Evolutionary conservation across 2,888 invertebrate species (phyloP), one percentile per base, ranked within the genome.

Genomic region (Clanis bilineata): DNA sequence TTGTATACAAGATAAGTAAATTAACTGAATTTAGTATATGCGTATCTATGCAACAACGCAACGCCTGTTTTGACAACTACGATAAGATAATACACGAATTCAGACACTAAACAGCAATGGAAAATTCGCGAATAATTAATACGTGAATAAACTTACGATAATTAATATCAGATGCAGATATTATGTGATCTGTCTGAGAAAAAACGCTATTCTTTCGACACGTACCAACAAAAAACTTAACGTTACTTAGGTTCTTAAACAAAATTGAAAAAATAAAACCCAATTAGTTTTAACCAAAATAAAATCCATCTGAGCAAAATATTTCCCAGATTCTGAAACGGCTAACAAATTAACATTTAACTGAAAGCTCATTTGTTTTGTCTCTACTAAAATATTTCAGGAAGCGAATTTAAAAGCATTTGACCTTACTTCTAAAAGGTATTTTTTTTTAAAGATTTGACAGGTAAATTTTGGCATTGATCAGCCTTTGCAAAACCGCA

Each of bases 21-120:
- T 51, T 21, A 47, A 15, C 15, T 18, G 23, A 38, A 45, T 47
- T 47, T 38, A 23, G 38, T 36, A 55, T n/a, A n/a, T n/a, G 10
- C 41, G 28, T 36, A 32, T 38, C 23, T 56, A 21, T 57, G 45
- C 56, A 62, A 15, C 36, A 41, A n/a, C n/a, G n/a, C n/a, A n/a
- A n/a, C 45, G 36, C 51, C 10, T 62, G 43, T 61, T 63, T 61
- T 59, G 58, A 64, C 57, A 65, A 55, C 18, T 15, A 54, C 58
- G 71, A 72, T 74, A 67, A 74, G 73, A 72, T 72, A 72, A 21
- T 44, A 25, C 23, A 12, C 54, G 58, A 41, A 59, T 58, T 54
- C 23, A 57, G 58, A 43, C 12, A 58, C 39, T 7, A 6, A 22
- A 28, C 32, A 41, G 12, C 39, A 38, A 38, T 58, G 47, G 45